Evolutionary conservation across 2,888 invertebrate genomes (phyloP), one percentile per base, ranked within the genome.

Genomic region (Hymenopus coronatus): DNA sequence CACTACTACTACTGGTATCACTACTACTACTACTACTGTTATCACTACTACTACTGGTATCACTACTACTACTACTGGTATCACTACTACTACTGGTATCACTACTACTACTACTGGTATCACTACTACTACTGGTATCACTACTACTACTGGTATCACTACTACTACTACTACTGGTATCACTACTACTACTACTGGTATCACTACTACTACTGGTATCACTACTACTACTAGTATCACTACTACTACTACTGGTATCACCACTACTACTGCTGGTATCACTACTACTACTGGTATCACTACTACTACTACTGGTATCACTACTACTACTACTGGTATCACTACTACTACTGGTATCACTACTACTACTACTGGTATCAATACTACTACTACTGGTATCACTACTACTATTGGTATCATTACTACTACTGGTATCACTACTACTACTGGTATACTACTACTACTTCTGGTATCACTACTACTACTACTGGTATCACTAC

Each of bases 311-410:
- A 85, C 85, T 33, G n/a, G 9, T 85, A 85, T 40, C 33, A n/a
- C 85, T 40, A 85, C 85, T 85, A 46, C 85, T 85, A 85, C 85
- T 33, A 25, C 85, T 33, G 33, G 40, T 85, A 46, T 40, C 33
- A 27, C 85, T 85, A 27, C 85, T 85, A 85, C 85, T 85, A 46
- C 40, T 40, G 27, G 7, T 82, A 28, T 14, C 14, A 82, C 82
- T 40, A 20, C 85, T 85, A 85, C 85, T 85, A 46, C 28, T 85
- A 40, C 40, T 85, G n/a, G n/a, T n/a, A n/a, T n/a, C n/a, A n/a
- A n/a, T n/a, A n/a, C n/a, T n/a, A n/a, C n/a, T n/a, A n/a, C 85
- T 33, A 27, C 85, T n/a, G 7, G 40, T 28, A 25, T 40, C 4
- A 7, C 85, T 84, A 30, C 27, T 84, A 85, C 85, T 25, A 25